Conservation (phyloP, 2,888 invertebrate genomes). For the Physocephala rufipes region DNA sequence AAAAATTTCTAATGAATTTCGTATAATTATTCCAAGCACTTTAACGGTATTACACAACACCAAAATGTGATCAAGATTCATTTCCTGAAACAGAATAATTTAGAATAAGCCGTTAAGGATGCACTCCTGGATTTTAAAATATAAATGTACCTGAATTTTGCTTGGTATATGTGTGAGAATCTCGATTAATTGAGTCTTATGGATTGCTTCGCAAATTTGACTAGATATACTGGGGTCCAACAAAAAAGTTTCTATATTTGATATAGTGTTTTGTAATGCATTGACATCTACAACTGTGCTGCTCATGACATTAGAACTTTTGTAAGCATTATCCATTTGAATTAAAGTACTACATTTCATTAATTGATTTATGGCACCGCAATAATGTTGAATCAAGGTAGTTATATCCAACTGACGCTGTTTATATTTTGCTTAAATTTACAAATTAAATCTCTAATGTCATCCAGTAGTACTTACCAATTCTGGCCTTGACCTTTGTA, state of each 20-base stretch:
- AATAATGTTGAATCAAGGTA: slow-evolving; percentile 64
- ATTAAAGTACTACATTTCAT: slow-evolving; percentile 59
- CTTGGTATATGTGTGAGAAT: slow-evolving; percentile 62
- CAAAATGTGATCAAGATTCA: slow-evolving; percentile 58
- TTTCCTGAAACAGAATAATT: slow-evolving; percentile 49
- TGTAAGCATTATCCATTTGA: slow-evolving; percentile 52
- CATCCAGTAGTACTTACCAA: slow-evolving; percentile 61
- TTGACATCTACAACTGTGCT: slow-evolving; percentile 57
- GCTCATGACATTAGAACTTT: slow-evolving; percentile 56
- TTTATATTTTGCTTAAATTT: slow-evolving; percentile 32
- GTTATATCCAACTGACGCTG: slow-evolving; percentile 71
- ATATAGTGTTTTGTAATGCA: slow-evolving; percentile 61
- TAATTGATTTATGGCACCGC: slow-evolving; percentile 63
- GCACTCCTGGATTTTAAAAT: slow-evolving; percentile 1
- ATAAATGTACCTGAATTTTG: slow-evolving; percentile 54
- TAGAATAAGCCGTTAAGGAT: background rate
- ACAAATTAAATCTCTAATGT: slow-evolving; percentile 6
- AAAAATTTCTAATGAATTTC: slow-evolving; percentile 52
- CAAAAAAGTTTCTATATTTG: slow-evolving; percentile 61
- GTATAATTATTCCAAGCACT: slow-evolving; percentile 55
- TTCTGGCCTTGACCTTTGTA: slow-evolving; percentile 69
- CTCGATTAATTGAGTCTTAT: slow-evolving; percentile 65
- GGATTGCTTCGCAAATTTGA: slow-evolving; percentile 61
- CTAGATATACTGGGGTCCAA: slow-evolving; percentile 49
- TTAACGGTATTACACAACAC: slow-evolving; percentile 58